These are phyloP conservation scores for Tamias sibiricus DNA, from an alignment of 2,113 vertebrate species.

Conservation along the genomic window DNA sequence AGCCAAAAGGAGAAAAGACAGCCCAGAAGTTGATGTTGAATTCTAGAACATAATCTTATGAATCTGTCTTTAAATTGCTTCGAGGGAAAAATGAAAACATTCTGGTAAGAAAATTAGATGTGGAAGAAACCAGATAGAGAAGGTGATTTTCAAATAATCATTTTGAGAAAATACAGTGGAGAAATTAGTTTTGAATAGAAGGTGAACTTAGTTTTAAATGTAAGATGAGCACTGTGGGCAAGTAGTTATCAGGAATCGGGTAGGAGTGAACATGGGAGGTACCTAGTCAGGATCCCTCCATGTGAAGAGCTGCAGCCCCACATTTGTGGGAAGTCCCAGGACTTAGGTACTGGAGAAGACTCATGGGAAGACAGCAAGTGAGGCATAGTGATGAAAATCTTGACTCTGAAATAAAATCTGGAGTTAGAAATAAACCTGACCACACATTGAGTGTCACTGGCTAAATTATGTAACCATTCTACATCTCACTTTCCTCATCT, in stretches of 20 bases:
- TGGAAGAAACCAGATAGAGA: not conserved
- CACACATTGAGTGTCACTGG: not conserved
- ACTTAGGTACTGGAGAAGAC: not conserved
- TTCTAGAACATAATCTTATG: not conserved
- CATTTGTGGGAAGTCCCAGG: not conserved
- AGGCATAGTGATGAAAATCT: not conserved
- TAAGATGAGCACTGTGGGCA: not conserved
- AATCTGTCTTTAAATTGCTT: not conserved
- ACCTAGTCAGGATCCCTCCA: not conserved
- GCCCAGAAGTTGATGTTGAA: not conserved
- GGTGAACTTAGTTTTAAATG: not conserved
- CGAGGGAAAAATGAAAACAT: not conserved
- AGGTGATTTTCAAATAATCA: not conserved
- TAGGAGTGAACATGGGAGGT: not conserved
- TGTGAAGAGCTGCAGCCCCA: accelerated
- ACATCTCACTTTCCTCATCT: not conserved
- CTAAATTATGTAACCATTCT: not conserved
- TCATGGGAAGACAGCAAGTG: not conserved
- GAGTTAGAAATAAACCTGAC: not conserved
- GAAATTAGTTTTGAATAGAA: not conserved
- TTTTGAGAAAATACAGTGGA: not conserved
- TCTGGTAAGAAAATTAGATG: not conserved
- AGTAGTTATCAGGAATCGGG: not conserved
- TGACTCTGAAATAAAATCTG: not conserved
- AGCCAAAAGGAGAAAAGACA: not conserved